A percentile compares a stretch with the other conserved stretches of the same genome.
Evolutionary conservation across 2,797 vertebrate species (phyloP).

Genomic region (Cirrhinus mrigala): DNA sequence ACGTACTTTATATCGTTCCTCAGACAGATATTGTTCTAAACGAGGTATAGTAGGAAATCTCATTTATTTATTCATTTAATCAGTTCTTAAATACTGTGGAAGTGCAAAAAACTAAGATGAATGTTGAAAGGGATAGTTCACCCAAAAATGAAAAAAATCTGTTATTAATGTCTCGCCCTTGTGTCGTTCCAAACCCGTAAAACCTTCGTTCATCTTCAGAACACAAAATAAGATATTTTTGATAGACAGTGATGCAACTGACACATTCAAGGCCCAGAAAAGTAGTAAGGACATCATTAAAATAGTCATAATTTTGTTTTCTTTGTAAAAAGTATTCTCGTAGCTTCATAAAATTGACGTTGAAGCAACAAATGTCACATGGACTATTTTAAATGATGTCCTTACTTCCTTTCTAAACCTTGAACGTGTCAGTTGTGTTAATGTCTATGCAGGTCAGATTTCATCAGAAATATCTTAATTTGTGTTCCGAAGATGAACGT

Average conservation of each 20-base stretch:
- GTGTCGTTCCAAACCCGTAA: not conserved
- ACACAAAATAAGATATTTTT: too few species aligned
- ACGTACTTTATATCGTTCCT: conserved; percentile 21
- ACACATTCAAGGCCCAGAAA: too few species aligned
- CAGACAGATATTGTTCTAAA: conserved; percentile 2
- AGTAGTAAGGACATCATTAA: too few species aligned
- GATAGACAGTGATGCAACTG: not conserved
- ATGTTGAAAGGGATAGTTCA: not conserved
- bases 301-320: too few species aligned
- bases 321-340: too few species aligned
- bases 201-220: not conserved
- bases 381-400: too few species aligned
- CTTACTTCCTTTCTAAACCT: too few species aligned
- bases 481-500: not conserved
- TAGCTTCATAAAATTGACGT: too few species aligned
- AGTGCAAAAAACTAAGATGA: not conserved
- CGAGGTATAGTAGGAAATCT: conserved; percentile 6
- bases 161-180: not conserved
- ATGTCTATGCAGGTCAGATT: too few species aligned
- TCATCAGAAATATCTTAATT: not conserved
- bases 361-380: too few species aligned
- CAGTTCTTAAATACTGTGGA: not conserved
- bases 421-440: too few species aligned
- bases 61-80: not conserved
- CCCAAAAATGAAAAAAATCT: not conserved